Base-by-base conservation (phyloP, 92 coral and sea anemone genomes). In the Bergia puertoricense region DNA sequence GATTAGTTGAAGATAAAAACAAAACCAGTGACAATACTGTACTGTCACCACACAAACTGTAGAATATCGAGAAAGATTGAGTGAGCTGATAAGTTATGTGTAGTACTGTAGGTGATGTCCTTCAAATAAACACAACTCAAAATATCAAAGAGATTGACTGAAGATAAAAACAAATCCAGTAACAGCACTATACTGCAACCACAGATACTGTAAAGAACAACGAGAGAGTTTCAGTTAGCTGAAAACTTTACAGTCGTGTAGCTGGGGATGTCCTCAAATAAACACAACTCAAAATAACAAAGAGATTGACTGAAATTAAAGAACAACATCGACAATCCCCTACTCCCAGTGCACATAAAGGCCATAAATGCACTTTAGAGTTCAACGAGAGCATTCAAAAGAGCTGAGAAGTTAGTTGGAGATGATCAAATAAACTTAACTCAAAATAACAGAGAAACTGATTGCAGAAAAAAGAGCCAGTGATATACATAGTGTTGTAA, bases 131-230 rank as follows among this genome's bases (percentile, higher is more conserved):
- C 59, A 13, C 59, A 54, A 54, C 69, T 62, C n/a, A 62, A 16
- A 62, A 18, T 62, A 62, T 1, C 5, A 62, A 62, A 16, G n/a
- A 62, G 30, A 62, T 4, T 62, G 66, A 56, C 8, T 40, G 45
- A 59, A 62, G n/a, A 42, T n/a, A 38, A 46, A 89, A 89, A 89
- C 40, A 30, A 74, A 81, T 44, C 77, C 46, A 59, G 38, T 20
- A 76, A 62, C 69, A 10, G 50, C 30, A 30, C 30, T 30, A 48
- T 48, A 8, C 8, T 4, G 54, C 54, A 48, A 48, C 14, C 0
- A 56, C 65, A 56, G 14, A 56, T 56, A 56, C 2, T 56, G 18
- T 56, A 56, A 4, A 48, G 54, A 4, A 4, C 8, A 8, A 4
- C 54, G 8, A 4, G 8, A 48, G 54, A 48, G 54, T 4, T 48